These are phyloP conservation scores for Eleginops maclovinus DNA, from an alignment of 2,113 vertebrate species.

Conservation along the genomic window DNA sequence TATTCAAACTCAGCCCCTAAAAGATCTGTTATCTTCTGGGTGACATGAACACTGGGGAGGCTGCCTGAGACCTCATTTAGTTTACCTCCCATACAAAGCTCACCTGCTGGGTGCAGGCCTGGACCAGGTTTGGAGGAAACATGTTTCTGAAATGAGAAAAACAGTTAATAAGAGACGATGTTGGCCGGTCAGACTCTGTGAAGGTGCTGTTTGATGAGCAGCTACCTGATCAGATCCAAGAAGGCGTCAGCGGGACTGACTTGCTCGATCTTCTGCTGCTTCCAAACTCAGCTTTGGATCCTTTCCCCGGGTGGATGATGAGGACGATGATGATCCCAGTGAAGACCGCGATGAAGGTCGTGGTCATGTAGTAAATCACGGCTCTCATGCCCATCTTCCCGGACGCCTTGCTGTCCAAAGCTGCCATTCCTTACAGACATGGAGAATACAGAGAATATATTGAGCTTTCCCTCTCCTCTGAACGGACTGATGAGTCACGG, in stretches of 20 bases:
- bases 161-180: neutral
- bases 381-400: constrained; percentile 98
- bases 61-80: no score
- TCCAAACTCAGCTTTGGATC: constrained; percentile 95
- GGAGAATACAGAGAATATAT: neutral
- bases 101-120: constrained; percentile 99
- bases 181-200: neutral
- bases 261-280: constrained; percentile 93
- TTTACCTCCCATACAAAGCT: constrained; percentile 36
- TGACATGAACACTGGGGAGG: no score
- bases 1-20: no score
- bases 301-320: constrained; percentile 97
- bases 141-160: constrained; percentile 91
- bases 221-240: constrained; percentile 98
- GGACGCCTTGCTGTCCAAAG: constrained; percentile 96
- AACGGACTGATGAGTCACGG: neutral
- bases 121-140: constrained; percentile 98
- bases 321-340: constrained; percentile 96
- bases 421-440: constrained; percentile 90
- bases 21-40: no score
- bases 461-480: no score
- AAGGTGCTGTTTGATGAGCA: no score
- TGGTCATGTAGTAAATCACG: constrained; percentile 98
- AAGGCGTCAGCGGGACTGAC: constrained; percentile 96
- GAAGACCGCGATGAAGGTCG: constrained; percentile 95